Conservation (phyloP, 2,113 vertebrate species). For the Cnemophilus loriae region DNA sequence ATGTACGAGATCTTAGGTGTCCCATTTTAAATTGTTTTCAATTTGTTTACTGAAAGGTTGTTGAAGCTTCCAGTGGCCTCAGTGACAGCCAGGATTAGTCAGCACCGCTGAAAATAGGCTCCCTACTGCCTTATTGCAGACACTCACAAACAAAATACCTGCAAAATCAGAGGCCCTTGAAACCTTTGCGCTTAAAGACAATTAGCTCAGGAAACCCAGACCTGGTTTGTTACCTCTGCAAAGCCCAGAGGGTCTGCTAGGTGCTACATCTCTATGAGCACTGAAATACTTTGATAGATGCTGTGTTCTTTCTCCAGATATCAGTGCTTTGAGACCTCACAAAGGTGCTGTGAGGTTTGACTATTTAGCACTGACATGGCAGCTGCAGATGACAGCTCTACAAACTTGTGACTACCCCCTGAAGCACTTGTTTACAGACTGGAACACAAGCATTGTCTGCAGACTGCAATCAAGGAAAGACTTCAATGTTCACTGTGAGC, state of each 20-base stretch:
- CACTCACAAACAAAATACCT: not conserved
- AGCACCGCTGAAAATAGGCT: not conserved
- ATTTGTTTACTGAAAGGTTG: not conserved
- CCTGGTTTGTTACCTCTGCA: not conserved
- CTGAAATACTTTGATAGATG: not conserved
- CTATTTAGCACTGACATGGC: not conserved
- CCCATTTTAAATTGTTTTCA: not conserved
- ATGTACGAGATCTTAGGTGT: not conserved
- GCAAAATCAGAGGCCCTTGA: not conserved
- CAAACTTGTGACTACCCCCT: not conserved
- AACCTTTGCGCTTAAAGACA: not conserved
- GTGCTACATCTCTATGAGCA: not conserved
- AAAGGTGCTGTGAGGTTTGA: not conserved
- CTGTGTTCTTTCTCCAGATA: not conserved
- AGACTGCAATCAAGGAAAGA: not conserved
- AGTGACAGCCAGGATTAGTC: not conserved
- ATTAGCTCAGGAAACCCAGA: not conserved
- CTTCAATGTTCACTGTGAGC: not conserved
- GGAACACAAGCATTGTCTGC: not conserved
- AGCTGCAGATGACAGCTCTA: slow-evolving; percentile 16
- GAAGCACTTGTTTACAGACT: slow-evolving; percentile 9
- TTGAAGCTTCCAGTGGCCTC: not conserved
- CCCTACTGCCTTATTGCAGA: not conserved
- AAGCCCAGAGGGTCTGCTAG: not conserved
- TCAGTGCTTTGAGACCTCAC: not conserved